Evolutionary conservation across 2,797 vertebrate genomes (phyloP).

Genomic region (Melanotaenia pygmaea): DNA sequence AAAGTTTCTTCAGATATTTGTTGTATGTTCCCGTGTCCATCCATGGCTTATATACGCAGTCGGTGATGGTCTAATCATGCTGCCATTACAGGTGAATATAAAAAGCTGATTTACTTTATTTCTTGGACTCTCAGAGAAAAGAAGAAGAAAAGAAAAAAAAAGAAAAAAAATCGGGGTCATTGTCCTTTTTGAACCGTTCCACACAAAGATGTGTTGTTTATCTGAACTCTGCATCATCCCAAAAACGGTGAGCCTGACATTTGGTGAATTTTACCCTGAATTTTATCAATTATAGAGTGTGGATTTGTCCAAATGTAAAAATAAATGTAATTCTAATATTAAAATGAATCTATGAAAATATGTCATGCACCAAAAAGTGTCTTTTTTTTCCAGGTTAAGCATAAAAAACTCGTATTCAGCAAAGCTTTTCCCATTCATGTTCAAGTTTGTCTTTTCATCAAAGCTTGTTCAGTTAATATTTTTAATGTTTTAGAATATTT

Average conservation of each 20-base stretch:
- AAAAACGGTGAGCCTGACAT: conserved; percentile 78
- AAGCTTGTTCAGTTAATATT: background rate
- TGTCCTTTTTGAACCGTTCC: conserved; percentile 67
- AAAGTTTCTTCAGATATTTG: conserved; percentile 73
- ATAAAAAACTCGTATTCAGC: background rate
- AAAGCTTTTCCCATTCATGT: conserved; percentile 13
- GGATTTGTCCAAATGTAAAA: conserved; percentile 85
- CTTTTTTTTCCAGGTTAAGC: conserved; percentile 11
- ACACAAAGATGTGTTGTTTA: conserved; percentile 60
- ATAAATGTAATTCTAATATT: conserved; percentile 84
- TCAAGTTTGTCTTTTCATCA: conserved; percentile 22
- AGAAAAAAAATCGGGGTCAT: conserved; percentile 34
- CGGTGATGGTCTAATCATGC: conserved; percentile 77
- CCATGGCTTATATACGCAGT: conserved; percentile 75
- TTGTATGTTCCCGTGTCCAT: conserved; percentile 78
- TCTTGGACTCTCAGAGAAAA: conserved; percentile 62
- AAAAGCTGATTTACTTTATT: conserved; percentile 70
- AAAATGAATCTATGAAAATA: conserved; percentile 79
- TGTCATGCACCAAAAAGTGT: conserved; percentile 50
- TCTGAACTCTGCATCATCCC: conserved; percentile 67
- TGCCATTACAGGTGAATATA: conserved; percentile 73
- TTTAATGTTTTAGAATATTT: background rate
- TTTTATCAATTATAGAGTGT: conserved; percentile 79
- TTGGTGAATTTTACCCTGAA: conserved; percentile 80
- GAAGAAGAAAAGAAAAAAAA: conserved; percentile 15